Evolutionary conservation across 2,113 vertebrate genomes (phyloP), one percentile per base, ranked within the genome.

Genomic region (Phoenicopterus ruber): DNA sequence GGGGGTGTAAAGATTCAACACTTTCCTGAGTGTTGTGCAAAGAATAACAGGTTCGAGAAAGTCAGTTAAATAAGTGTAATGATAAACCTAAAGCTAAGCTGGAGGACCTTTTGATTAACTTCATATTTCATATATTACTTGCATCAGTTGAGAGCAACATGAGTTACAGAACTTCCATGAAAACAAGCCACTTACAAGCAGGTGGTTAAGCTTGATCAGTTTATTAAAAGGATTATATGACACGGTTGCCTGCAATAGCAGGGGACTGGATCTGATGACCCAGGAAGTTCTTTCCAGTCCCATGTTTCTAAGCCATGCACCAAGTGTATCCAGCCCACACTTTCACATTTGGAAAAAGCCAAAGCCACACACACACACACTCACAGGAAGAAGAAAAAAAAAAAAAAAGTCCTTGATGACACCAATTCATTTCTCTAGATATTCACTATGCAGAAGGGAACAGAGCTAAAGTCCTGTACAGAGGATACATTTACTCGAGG

Each of bases 121-220:
- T 97, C 96, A 97, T 97, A 96, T 97, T 97, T 97, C 96, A 96
- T 97, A 80, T 95, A 94, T 90, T 96, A 96, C 93, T 96, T 97
- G 94, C 93, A 96, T 96, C 87, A 83, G 77, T 96, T 95, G 91
- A 97, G 71, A 97, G 91, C 97, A 97, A 96, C 84, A 95, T 95
- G 95, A 96, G 95, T 97, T 96, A 96, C 86, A 96, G 97, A 96
- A 95, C 96, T 96, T 96, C 90, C 96, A 96, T 97, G 95, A 97
- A 97, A 96, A 97, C 95, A 97, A 97, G 96, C 96, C 95, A 96
- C 96, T 97, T 97, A 97, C 95, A 96, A 96, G 96, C 96, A 97
- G 96, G 96, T 97, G 96, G 94, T 96, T 94, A 96, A 97, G 96
- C 96, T 97, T 96, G 94, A 96, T 96, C 93, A 96, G 96, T 97